A percentile compares a stretch with the other conserved stretches of the same genome.
Conservation (phyloP, 2,888 invertebrate genomes). For the Nephrotoma guestfalica region DNA sequence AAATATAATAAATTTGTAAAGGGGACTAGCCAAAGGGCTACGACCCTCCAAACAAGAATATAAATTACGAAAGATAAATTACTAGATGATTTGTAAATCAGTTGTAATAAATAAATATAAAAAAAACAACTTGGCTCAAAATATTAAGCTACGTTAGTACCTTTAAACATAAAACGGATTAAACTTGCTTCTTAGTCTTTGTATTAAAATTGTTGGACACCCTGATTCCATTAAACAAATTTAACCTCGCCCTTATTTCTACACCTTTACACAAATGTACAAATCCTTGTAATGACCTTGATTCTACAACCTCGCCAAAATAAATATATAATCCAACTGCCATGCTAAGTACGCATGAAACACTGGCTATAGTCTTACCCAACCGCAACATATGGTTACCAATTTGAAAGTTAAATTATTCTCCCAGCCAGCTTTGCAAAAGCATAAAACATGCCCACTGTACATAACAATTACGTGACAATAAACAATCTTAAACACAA, state of each 20-base stretch:
- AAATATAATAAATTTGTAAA: no score
- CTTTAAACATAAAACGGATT: no score
- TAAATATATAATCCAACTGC: not conserved
- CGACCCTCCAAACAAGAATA: no score
- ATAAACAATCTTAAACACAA: not conserved
- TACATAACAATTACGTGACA: not conserved
- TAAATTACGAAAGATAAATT: no score
- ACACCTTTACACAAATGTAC: not conserved
- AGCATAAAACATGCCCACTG: not conserved
- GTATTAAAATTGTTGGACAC: no score
- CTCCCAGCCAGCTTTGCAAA: not conserved
- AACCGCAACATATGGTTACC: not conserved
- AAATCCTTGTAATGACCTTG: not conserved
- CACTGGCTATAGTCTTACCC: not conserved
- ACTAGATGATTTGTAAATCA: no score
- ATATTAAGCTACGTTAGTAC: no score
- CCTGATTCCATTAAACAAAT: no score
- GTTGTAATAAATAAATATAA: no score
- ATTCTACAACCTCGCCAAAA: not conserved
- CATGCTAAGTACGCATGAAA: not conserved
- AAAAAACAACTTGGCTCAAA: no score
- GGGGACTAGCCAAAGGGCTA: no score
- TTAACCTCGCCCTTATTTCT: not conserved
- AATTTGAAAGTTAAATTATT: not conserved
- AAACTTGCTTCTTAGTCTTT: no score